Evolutionary conservation across 2,797 vertebrate genomes (phyloP).

Genomic region (Merluccius polli): DNA sequence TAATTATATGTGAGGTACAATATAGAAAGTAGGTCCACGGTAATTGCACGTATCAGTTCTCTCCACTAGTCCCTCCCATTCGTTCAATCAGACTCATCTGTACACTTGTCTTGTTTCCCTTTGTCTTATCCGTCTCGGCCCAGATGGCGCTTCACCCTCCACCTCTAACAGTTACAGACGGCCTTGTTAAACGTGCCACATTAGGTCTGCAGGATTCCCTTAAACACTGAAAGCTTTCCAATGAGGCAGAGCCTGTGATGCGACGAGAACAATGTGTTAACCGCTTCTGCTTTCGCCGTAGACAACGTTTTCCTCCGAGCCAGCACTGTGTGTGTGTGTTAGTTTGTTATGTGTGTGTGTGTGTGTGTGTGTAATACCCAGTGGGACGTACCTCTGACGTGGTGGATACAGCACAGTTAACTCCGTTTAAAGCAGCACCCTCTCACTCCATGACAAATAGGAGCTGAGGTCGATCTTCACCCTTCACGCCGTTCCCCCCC

Average conservation of each 20-base stretch:
- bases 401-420: constrained; percentile 50
- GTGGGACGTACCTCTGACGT: constrained; percentile 14
- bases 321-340: constrained; percentile 18
- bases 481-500: constrained; percentile 43
- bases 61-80: too few species aligned
- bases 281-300: constrained; percentile 35
- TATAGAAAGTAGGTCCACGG: too few species aligned
- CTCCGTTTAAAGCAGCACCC: constrained; percentile 56
- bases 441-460: constrained; percentile 58
- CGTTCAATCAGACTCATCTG: too few species aligned
- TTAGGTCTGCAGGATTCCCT: constrained; percentile 20
- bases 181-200: constrained; percentile 25
- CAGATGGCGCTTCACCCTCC: neutral
- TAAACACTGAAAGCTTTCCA: constrained; percentile 14
- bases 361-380: constrained; percentile 20
- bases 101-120: neutral
- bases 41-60: too few species aligned
- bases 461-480: constrained; percentile 54
- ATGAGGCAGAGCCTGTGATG: constrained; percentile 26
- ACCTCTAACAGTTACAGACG: neutral
- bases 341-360: neutral
- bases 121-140: neutral
- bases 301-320: constrained; percentile 24
- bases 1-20: too few species aligned
- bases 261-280: constrained; percentile 43